These are phyloP conservation scores for Apostichopus californicus DNA, from an alignment of 35 echinoderm and acorn worm species.

Conservation along the genomic window DNA sequence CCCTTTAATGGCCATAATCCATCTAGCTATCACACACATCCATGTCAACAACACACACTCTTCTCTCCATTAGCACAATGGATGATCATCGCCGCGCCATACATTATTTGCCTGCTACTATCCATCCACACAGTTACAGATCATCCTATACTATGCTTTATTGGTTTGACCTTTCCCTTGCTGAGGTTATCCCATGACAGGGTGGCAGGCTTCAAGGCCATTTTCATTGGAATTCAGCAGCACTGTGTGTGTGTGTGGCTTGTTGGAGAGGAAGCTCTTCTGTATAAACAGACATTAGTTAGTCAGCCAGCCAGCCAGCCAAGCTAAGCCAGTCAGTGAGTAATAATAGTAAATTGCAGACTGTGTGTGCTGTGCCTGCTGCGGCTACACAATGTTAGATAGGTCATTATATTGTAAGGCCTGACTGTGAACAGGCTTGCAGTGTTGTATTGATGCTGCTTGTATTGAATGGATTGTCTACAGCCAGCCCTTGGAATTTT, in stretches of 20 bases:
- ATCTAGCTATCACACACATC: not conserved
- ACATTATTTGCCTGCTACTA: not conserved
- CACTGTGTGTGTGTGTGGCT: too few relatives aligned
- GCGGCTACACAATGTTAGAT: too few relatives aligned
- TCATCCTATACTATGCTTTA: not conserved
- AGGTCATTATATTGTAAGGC: not conserved
- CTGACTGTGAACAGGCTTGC: too few relatives aligned
- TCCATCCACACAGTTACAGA: not conserved
- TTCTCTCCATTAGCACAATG: not conserved
- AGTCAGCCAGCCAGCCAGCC: not conserved
- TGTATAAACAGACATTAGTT: slow-evolving; percentile 22
- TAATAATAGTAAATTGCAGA: not conserved
- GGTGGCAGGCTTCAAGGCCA: slow-evolving; percentile 45
- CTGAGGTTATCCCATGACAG: slow-evolving; percentile 5
- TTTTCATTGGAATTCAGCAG: slow-evolving; percentile 44
- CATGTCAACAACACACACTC: slow-evolving; percentile 7
- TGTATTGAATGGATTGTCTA: too few relatives aligned
- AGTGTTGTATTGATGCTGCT: too few relatives aligned
- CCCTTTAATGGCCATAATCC: not conserved
- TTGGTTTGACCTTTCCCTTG: slow-evolving; percentile 13
- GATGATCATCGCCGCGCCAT: not conserved
- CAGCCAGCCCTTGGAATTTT: too few relatives aligned
- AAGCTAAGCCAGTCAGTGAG: not conserved
- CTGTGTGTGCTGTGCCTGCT: not conserved
- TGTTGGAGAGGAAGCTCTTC: slow-evolving; percentile 5